Conservation (phyloP, 53 echinoderm and acorn worm genomes). For the Actinopyga echinites region DNA sequence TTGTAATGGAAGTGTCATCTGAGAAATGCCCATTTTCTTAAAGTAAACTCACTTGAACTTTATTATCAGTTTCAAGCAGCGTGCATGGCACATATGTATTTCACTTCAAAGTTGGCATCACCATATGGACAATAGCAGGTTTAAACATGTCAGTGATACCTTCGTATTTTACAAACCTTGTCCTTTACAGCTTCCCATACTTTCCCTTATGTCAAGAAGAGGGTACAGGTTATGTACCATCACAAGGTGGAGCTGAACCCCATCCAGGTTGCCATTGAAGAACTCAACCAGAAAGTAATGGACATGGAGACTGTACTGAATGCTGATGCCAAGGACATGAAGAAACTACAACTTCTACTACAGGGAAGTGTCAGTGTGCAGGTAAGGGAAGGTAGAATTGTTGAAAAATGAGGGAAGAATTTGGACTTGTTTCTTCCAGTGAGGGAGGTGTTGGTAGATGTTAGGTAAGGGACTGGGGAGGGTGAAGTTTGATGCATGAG, state of each 20-base stretch:
- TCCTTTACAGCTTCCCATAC: constrained; percentile 80
- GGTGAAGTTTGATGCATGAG: not conserved
- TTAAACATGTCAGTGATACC: no score
- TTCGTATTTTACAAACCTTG: no score
- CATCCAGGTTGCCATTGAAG: constrained; percentile 94
- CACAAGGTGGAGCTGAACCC: constrained; percentile 79
- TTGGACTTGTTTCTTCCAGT: not conserved
- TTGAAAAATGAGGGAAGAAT: not conserved
- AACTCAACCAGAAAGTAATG: constrained; percentile 83
- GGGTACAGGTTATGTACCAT: constrained; percentile 86
- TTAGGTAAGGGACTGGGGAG: not conserved
- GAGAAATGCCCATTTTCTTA: no score
- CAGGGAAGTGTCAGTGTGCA: constrained; percentile 98
- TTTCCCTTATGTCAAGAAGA: constrained; percentile 98
- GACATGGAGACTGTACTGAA: constrained; percentile 74
- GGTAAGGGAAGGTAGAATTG: constrained; percentile 50
- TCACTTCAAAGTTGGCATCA: no score
- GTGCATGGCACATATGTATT: no score
- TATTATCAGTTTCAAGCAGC: no score
- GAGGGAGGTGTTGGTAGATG: not conserved
- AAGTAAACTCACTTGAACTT: no score
- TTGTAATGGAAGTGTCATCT: no score
- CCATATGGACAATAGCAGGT: no score
- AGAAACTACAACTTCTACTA: constrained; percentile 83
- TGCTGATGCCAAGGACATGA: constrained; percentile 71